A percentile compares a stretch with the other conserved stretches of the same genome.
phyloP scores from a whole-genome alignment of 2,888 invertebrate genomes.

The Nephrotoma guestfalica region DNA sequence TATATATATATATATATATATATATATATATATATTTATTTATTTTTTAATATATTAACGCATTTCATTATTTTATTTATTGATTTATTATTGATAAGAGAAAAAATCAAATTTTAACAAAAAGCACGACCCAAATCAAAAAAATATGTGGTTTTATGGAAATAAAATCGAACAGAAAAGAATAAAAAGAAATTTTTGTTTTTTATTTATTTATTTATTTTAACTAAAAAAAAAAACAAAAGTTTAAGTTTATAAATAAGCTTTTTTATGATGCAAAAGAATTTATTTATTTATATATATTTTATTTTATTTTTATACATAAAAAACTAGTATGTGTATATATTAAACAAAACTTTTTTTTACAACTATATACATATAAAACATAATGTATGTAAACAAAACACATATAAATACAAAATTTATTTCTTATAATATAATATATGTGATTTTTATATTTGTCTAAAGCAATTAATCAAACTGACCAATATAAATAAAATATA shows the following conservation, averaged over 20 bases:
- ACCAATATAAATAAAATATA: neutral
- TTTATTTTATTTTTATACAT: neutral
- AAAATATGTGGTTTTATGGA: neutral
- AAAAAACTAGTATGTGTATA: neutral
- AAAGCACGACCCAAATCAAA: neutral
- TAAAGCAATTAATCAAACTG: neutral
- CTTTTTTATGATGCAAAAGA: neutral
- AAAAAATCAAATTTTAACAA: neutral
- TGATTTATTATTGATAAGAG: neutral
- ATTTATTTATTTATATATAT: neutral
- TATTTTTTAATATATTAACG: neutral
- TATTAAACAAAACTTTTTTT: neutral
- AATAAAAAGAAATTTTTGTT: neutral
- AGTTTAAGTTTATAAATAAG: neutral
- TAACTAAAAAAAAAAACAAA: neutral
- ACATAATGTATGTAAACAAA: neutral
- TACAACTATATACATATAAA: neutral
- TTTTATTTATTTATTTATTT: neutral
- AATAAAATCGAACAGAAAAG: neutral
- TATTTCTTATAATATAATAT: neutral
- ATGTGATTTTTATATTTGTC: neutral
- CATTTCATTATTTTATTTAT: neutral
- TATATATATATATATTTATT: neutral
- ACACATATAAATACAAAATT: neutral
- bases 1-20: too few relatives aligned